Conservation (phyloP, 1,140 invertebrate species). For the Argopecten irradians region DNA sequence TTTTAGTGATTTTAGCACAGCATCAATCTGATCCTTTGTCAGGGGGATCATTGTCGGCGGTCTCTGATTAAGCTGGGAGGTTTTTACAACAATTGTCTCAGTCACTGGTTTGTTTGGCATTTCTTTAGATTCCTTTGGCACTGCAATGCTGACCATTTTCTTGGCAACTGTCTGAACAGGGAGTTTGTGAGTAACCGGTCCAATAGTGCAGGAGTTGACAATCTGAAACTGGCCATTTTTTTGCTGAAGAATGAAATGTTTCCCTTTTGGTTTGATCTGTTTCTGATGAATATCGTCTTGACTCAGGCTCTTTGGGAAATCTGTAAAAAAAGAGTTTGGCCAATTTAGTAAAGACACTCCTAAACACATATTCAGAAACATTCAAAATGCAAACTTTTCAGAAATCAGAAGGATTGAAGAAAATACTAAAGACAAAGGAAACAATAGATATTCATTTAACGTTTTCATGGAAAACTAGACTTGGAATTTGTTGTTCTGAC, state of each 20-base stretch:
- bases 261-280: slow-evolving; percentile 18
- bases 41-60: slow-evolving; percentile 62
- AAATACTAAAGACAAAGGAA: too few species aligned
- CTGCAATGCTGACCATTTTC: neutral
- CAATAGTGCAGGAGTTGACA: neutral
- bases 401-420: too few species aligned
- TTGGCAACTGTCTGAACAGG: neutral
- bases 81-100: slow-evolving; percentile 59
- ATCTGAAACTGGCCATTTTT: slow-evolving; percentile 33
- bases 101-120: neutral
- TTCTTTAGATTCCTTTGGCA: neutral
- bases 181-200: neutral
- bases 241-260: slow-evolving; percentile 42
- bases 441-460: too few species aligned
- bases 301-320: slow-evolving; percentile 46
- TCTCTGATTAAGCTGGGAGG: slow-evolving; percentile 48
- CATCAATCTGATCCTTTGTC: slow-evolving; percentile 68
- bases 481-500: neutral
- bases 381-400: too few species aligned
- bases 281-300: slow-evolving; percentile 38
- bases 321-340: slow-evolving; percentile 33
- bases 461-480: neutral
- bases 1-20: slow-evolving; percentile 66
- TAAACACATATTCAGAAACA: too few species aligned
- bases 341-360: neutral